These are phyloP conservation scores for Podiceps cristatus DNA, from an alignment of 2,113 vertebrate species.

Conservation along the genomic window DNA sequence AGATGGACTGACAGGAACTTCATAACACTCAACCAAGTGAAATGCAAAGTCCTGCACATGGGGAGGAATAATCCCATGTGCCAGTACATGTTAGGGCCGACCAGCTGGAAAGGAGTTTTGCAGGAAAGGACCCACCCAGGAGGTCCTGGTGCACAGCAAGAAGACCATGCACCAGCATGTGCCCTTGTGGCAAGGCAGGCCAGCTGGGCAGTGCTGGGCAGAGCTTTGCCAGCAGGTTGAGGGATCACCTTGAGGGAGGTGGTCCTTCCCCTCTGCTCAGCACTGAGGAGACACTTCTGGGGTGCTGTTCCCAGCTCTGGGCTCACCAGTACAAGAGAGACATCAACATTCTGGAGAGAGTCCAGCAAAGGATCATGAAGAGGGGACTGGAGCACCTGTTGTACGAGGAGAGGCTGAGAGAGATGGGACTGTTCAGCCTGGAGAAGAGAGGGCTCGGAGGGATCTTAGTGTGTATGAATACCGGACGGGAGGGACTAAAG, in stretches of 20 bases:
- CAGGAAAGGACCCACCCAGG: neutral
- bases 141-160: neutral
- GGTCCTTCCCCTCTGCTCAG: neutral
- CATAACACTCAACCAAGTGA: neutral
- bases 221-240: neutral
- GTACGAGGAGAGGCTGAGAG: neutral
- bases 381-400: neutral
- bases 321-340: neutral
- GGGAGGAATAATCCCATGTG: neutral
- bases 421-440: neutral
- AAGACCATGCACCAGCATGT: rapidly evolving
- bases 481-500: neutral
- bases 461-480: neutral
- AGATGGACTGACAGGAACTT: neutral
- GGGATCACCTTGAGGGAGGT: neutral
- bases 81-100: neutral
- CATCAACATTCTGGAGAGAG: neutral
- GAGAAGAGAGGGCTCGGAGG: neutral
- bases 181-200: neutral
- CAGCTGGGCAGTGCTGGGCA: neutral
- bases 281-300: no score
- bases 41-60: neutral
- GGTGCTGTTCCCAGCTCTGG: neutral
- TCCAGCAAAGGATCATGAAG: neutral
- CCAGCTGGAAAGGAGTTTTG: neutral